phyloP scores from a whole-genome alignment of 2,888 invertebrate species.

The Dioctria rufipes region DNA sequence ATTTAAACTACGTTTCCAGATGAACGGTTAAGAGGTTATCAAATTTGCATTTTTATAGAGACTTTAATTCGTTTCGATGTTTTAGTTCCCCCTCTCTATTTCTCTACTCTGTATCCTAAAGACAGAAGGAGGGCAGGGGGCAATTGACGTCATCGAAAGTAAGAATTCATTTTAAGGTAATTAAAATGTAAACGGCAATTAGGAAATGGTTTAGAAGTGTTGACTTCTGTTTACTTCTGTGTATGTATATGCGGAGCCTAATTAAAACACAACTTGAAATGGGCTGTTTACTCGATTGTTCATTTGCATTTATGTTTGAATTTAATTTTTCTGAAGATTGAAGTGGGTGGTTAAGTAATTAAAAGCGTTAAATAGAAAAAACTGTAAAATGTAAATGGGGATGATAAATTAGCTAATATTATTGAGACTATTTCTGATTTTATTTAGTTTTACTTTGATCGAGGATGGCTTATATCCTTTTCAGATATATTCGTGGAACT shows the following conservation, averaged over 20 bases:
- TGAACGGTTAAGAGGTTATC: constrained; percentile 38
- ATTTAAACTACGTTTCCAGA: constrained; percentile 42
- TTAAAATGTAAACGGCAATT: constrained; percentile 9
- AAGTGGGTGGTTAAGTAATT: too few species aligned
- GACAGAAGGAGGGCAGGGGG: neutral
- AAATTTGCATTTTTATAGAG: constrained; percentile 48
- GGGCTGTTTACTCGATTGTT: neutral
- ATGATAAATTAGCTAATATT: too few species aligned
- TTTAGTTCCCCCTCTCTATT: neutral
- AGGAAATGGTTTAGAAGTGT: neutral
- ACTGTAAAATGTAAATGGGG: too few species aligned
- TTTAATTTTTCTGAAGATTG: too few species aligned
- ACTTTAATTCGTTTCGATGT: constrained; percentile 32
- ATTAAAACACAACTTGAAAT: neutral
- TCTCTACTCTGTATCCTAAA: too few species aligned
- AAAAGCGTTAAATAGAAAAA: too few species aligned
- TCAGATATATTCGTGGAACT: too few species aligned
- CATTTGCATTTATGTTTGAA: neutral
- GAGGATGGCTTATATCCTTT: too few species aligned
- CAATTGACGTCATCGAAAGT: neutral
- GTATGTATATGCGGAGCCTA: neutral
- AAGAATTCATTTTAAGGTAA: neutral
- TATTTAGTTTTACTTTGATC: too few species aligned
- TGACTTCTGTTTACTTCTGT: neutral
- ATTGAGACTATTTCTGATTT: too few species aligned